These are phyloP conservation scores for Arenaria interpres DNA, from an alignment of 2,113 vertebrate genomes.

Conservation along the genomic window DNA sequence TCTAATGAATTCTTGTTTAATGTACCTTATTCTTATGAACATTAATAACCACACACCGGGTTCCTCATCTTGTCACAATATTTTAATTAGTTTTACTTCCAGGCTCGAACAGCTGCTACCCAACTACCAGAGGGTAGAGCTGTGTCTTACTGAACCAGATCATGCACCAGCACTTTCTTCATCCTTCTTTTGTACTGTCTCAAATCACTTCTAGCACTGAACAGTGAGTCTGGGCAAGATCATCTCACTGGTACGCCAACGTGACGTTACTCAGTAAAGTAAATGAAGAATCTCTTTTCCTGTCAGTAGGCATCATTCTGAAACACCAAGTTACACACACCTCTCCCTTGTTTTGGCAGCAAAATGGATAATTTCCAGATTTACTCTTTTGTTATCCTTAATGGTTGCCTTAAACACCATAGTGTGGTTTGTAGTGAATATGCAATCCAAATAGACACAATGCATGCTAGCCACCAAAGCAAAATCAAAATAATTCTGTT, in stretches of 20 bases:
- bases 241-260: background rate
- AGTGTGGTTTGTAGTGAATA: background rate
- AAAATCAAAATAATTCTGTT: background rate
- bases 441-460: background rate
- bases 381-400: background rate
- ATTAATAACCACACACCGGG: background rate
- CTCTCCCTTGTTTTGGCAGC: background rate
- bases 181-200: background rate
- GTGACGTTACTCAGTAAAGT: background rate
- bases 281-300: background rate
- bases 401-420: background rate
- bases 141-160: background rate
- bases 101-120: conserved; percentile 22
- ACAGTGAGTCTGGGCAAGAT: background rate
- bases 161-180: background rate
- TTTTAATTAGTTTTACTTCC: conserved; percentile 48
- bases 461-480: background rate
- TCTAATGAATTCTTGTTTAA: background rate
- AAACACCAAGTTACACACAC: background rate
- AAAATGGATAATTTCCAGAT: background rate
- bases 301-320: background rate
- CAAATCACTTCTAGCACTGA: background rate
- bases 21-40: background rate
- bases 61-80: background rate
- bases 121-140: background rate